Evolutionary conservation across 2,113 vertebrate genomes (phyloP).

Genomic region (Poeciliopsis turrubarensis): DNA sequence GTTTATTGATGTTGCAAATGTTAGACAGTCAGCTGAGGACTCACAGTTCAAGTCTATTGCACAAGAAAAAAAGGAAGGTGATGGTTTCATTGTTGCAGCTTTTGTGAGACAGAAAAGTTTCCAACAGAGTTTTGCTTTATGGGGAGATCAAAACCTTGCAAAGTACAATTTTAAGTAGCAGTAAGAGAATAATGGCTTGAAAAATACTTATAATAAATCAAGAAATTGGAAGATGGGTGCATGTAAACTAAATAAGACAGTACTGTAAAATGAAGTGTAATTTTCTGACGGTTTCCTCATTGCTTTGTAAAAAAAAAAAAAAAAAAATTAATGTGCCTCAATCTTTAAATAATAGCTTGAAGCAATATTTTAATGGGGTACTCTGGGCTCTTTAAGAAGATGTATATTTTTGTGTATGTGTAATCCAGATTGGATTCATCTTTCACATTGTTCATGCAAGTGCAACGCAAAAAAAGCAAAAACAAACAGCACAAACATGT

Average conservation of each 20-base stretch:
- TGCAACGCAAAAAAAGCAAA: neutral
- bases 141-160: slow-evolving; percentile 28
- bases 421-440: neutral
- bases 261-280: slow-evolving; percentile 21
- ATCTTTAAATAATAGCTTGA: slow-evolving; percentile 46
- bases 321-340: slow-evolving; percentile 55
- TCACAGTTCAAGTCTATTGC: slow-evolving; percentile 1
- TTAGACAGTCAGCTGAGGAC: slow-evolving; percentile 4
- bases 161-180: slow-evolving; percentile 33
- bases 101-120: slow-evolving; percentile 42
- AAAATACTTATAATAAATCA: slow-evolving; percentile 56
- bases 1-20: neutral
- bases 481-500: slow-evolving; percentile 16
- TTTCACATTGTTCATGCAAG: slow-evolving; percentile 20
- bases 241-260: neutral
- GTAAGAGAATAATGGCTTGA: slow-evolving; percentile 44
- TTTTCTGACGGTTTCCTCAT: slow-evolving; percentile 13
- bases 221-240: slow-evolving; percentile 3
- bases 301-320: slow-evolving; percentile 15
- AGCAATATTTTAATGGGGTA: slow-evolving; percentile 53
- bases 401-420: slow-evolving; percentile 45
- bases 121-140: slow-evolving; percentile 19
- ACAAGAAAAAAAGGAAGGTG: slow-evolving; percentile 16
- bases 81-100: slow-evolving; percentile 17
- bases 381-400: slow-evolving; percentile 48